Base-by-base conservation (phyloP, 2,797 vertebrate species). In the Adelosebastes latens region DNA sequence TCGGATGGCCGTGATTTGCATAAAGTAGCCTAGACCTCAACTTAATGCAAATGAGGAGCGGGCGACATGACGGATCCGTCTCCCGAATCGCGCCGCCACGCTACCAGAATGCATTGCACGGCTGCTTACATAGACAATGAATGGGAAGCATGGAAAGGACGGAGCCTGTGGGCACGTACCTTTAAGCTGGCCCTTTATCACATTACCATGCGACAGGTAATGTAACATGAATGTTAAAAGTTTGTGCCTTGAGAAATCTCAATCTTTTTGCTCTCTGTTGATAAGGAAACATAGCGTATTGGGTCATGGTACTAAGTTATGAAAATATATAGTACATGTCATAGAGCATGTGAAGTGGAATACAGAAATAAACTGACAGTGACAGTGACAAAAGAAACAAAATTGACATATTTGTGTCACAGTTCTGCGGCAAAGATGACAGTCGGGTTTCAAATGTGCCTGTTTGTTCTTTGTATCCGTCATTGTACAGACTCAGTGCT, bases 371-470 rank as follows among this genome's bases (percentile, higher is more conserved):
- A 42, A 4, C 12, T 7, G 7, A 27, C 25, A 62, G 8, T 69
- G 22, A 42, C 14, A 14, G 18, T 32, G 42, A 66, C 63, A 61
- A 62, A 67, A 72, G 24, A 49, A 24, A 11, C 36, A 71, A 56
- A 49, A n/a, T 18, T 31, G 29, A 63, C 42, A 79, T 31, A 22
- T 68, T 49, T 69, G 39, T 80, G 79, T 68, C 69, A 75, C 13
- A 34, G 34, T 39, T 64, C 27, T 16, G 34, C 20, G 20, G 29
- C 56, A 60, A 25, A 20, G 5, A 25, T 39, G 39, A 39, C 59
- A 59, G 9, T 58, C 10, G 20, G 32, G 16, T 53, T 73, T 80
- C n/a, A 53, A 68, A 60, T 20, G 8, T 16, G 42, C 36, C 18
- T 7, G 13, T 62, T 76, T 71, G 24, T 46, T 34, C 31, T 78